Base-by-base conservation (phyloP, 2,888 invertebrate genomes). In the Pandemis corylana region DNA sequence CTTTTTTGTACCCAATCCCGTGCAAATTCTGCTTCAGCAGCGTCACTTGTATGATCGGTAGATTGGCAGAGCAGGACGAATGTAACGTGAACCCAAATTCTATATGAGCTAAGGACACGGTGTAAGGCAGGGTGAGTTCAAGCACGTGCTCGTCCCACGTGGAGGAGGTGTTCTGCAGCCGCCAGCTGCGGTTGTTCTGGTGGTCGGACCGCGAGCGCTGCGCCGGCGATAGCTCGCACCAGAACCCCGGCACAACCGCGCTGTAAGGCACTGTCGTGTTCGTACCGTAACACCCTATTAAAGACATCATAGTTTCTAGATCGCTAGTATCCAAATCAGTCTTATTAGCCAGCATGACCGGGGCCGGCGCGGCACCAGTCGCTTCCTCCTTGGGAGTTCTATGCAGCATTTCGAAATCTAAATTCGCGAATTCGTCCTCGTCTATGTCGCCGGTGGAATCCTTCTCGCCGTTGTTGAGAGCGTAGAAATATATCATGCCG, bases 101-200 rank as follows among this genome's bases (percentile, higher is more conserved):
- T 41, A 99, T 96, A 84, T 98, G 98, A n/a, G 98, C 98, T 72
- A 98, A 94, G 51, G 96, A 96, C 2, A 96, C 96, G 67, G 96
- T 96, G 78, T 97, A 96, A 0, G 98, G 97, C 71, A 99, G 88
- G 0, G 98, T 97, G 7, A 99, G 92, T 88, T 99, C 99, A 82
- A 99, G 96, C 42, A 98, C 96, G 83, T 99, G 98, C 85, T 99
- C 98, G 84, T 98, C 98, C 97, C 98, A 98, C 0, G 98, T 98
- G 36, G 97, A 97, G 90, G 97, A 96, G 80, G 98, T 98, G 79
- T 97, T 97, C 85, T 98, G 98, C 42, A 98, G 94, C 70, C 98
- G 95, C 98, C 98, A 99, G 0, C 98, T 98, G 78, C 98, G 95
- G 6, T 97, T 97, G 83, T 97, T 97, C 84, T 98, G 98, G 1